Conservation (phyloP, 2,888 invertebrate genomes). For the Hyalella azteca region DNA sequence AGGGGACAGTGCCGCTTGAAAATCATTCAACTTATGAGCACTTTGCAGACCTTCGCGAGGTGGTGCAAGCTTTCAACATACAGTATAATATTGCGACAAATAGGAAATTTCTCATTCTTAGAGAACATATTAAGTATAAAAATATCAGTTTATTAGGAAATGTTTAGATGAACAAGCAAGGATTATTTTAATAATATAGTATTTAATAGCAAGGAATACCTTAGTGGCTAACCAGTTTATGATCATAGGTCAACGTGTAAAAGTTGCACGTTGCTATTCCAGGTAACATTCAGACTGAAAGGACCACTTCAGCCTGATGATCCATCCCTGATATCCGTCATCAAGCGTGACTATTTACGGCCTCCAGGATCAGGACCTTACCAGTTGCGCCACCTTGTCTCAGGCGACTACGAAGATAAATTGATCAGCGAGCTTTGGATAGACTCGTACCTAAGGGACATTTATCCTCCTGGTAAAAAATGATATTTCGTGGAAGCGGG, state of each 20-base stretch:
- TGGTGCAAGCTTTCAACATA: neutral
- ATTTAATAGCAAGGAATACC: too few relatives aligned
- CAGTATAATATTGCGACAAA: neutral
- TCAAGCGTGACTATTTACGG: slow-evolving; percentile 39
- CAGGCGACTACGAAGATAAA: slow-evolving; percentile 32
- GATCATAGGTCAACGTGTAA: too few relatives aligned
- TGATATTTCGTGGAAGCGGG: slow-evolving; percentile 44
- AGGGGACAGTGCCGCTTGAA: neutral
- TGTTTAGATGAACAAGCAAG: too few relatives aligned
- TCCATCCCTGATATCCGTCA: neutral
- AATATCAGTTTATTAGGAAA: too few relatives aligned
- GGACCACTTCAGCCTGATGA: neutral
- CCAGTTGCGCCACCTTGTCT: slow-evolving; percentile 36
- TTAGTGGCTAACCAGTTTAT: too few relatives aligned
- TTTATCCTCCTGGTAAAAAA: neutral
- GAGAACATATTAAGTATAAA: neutral
- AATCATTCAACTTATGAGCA: too few relatives aligned
- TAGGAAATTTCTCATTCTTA: too few relatives aligned
- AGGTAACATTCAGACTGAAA: neutral
- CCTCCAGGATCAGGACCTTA: slow-evolving; percentile 42
- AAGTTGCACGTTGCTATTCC: neutral
- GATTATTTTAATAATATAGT: too few relatives aligned
- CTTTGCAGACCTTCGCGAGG: too few relatives aligned
- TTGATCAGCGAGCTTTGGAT: slow-evolving; percentile 47
- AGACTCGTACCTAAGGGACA: slow-evolving; percentile 44